These are phyloP conservation scores for Vulpes ferrilata DNA, from an alignment of 2,113 vertebrate genomes.

Conservation along the genomic window DNA sequence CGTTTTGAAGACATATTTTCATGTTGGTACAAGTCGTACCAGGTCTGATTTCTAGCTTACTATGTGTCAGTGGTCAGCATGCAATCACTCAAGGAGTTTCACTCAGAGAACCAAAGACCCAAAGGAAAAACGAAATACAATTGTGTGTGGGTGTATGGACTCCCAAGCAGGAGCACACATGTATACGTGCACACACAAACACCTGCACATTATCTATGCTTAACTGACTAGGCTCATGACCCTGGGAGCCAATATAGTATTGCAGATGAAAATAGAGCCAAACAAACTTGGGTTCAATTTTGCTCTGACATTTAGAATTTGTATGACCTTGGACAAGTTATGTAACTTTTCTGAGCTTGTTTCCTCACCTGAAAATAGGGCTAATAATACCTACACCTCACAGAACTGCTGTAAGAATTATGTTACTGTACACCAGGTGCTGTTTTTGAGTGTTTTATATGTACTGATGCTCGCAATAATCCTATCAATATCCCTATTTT, in stretches of 20 bases:
- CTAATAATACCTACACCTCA: background rate
- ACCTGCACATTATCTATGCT: background rate
- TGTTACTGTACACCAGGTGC: background rate
- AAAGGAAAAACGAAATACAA: background rate
- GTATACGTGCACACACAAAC: background rate
- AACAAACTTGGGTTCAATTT: background rate
- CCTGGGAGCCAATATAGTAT: background rate
- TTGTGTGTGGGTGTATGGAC: background rate
- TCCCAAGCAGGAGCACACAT: background rate
- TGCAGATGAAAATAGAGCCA: conserved; percentile 24
- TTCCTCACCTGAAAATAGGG: conserved; percentile 26
- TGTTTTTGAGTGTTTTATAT: conserved; percentile 29
- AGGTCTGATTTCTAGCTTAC: conserved; percentile 21
- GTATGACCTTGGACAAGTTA: background rate
- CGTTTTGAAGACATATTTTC: background rate
- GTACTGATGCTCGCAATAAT: background rate
- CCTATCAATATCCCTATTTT: background rate
- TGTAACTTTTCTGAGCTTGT: conserved; percentile 15
- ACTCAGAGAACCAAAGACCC: background rate
- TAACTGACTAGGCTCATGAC: background rate
- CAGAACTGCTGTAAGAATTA: conserved; percentile 8
- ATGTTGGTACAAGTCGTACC: background rate
- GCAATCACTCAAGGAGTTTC: conserved; percentile 4
- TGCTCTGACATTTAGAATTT: conserved; percentile 20
- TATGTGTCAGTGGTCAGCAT: background rate